Base-by-base conservation (phyloP, 2,113 vertebrate species). In the Rynchops niger region DNA sequence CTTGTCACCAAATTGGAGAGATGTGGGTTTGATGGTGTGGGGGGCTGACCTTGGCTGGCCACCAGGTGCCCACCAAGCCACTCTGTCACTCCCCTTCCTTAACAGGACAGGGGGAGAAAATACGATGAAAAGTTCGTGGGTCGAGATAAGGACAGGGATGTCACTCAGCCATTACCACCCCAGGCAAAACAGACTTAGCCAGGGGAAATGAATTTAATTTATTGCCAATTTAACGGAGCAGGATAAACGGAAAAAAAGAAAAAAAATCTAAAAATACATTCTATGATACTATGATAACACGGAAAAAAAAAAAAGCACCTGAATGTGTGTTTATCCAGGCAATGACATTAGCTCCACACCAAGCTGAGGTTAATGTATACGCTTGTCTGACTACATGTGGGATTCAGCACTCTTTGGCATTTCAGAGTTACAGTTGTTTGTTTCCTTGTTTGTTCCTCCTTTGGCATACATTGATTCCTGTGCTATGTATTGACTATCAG, bases 101-200 rank as follows among this genome's bases (percentile, higher is more conserved):
- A 49, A 29, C 32, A 25, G 27, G 47, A 34, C 8, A 16, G 30
- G 11, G 25, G 16, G 20, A 71, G 23, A 78, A 88, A 77, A 52
- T 22, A 29, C 1, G 3, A n/a, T 71, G 11, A 17, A 65, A 43
- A 50, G 7, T 42, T 58, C 1, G 0, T 63, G 63, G 42, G 27
- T 82, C 1, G 5, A 76, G 21, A 20, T 49, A 38, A 70, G 36
- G 52, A 91, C 55, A 62, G 69, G 32, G 40, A 9, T 15, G 42
- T 63, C 18, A 8, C 27, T 82, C 18, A 9, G 9, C 18, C 63
- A 1, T 21, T 50, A 32, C 27, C 32, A 10, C 16, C 70, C 63
- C 12, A 29, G 47, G 55, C 16, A 62, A 56, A 87, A 14, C 49
- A 38, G 42, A 34, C 26, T 63, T 3, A 1, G 3, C 47, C 34